Percentiles rank a stretch among this genome's conserved stretches.
phyloP scores from a whole-genome alignment of 2,797 vertebrate genomes.

The Schizopygopsis malacanthus region DNA sequence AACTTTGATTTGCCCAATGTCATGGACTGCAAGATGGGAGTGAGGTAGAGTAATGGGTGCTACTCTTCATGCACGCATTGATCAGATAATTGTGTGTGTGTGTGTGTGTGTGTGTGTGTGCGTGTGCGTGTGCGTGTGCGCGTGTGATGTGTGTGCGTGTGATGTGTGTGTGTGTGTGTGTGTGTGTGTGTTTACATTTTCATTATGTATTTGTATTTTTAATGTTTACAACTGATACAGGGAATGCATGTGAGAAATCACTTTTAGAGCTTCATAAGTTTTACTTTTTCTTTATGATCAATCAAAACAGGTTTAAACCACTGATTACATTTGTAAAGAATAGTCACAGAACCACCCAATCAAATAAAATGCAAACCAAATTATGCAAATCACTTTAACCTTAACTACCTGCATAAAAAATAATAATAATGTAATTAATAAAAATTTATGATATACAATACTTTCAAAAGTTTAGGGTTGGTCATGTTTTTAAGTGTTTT shows the following conservation, averaged over 20 bases:
- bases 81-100: not conserved
- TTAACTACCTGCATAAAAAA: not conserved
- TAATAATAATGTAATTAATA: not conserved
- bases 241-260: not conserved
- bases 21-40: conserved; percentile 99
- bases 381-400: not conserved
- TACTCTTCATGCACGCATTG: not conserved
- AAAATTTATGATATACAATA: not conserved
- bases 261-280: not conserved
- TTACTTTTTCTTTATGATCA: not conserved
- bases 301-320: not conserved
- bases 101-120: too few relatives aligned
- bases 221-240: not conserved
- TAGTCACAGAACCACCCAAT: not conserved
- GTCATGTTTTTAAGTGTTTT: not conserved
- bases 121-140: too few relatives aligned
- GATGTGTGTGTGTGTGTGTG: too few relatives aligned
- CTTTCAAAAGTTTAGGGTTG: not conserved
- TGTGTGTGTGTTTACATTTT: not conserved
- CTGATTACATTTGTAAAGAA: not conserved
- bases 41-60: conserved; percentile 81
- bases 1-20: conserved; percentile 92
- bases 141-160: too few relatives aligned
- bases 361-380: not conserved
- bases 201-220: not conserved